Conservation (phyloP, 2,113 vertebrate species). For the Climacteris rufus region DNA sequence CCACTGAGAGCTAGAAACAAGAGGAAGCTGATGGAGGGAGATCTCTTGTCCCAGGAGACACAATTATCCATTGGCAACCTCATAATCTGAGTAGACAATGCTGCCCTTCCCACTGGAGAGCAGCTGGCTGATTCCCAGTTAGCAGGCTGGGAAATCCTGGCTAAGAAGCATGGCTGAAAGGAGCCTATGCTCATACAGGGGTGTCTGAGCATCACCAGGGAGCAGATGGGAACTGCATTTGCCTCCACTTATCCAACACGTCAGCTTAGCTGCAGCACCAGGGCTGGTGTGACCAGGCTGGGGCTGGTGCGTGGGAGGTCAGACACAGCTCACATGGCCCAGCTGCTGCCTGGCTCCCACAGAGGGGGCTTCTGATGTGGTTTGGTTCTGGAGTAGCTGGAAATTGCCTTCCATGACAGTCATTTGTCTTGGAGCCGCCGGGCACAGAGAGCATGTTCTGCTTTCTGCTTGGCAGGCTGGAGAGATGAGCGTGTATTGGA, state of each 20-base stretch:
- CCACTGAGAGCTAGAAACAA: neutral
- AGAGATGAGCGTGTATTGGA: neutral
- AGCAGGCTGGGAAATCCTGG: neutral
- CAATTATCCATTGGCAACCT: neutral
- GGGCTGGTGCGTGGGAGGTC: neutral
- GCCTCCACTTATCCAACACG: neutral
- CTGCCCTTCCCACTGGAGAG: fast-evolving
- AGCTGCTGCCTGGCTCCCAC: neutral
- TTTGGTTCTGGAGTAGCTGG: neutral
- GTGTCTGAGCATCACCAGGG: neutral
- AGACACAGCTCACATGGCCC: neutral
- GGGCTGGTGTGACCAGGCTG: neutral
- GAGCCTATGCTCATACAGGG: neutral
- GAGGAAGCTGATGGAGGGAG: neutral
- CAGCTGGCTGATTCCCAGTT: neutral
- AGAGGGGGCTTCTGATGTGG: constrained; percentile 1
- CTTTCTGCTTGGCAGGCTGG: neutral
- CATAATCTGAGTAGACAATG: fast-evolving
- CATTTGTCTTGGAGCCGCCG: neutral
- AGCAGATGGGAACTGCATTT: neutral
- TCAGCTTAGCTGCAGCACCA: neutral
- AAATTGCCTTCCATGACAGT: neutral
- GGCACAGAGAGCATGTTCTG: neutral
- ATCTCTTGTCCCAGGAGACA: neutral
- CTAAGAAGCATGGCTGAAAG: neutral